Base-by-base conservation (phyloP, 2,888 invertebrate species). In the Amitus sp. region DNA sequence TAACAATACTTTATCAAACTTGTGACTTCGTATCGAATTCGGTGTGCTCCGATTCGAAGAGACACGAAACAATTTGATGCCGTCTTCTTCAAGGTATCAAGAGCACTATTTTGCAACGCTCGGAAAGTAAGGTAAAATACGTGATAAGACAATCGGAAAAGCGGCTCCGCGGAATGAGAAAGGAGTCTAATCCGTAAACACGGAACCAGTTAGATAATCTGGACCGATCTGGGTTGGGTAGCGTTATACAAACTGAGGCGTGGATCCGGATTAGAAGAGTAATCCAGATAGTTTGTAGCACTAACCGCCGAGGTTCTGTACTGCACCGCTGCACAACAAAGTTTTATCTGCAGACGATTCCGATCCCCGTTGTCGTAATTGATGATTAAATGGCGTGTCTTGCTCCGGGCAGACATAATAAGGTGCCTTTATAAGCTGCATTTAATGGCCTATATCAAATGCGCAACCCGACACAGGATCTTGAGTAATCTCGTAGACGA, bases 251-350 rank as follows among this genome's bases (percentile, higher is more conserved):
- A 54, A 54, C 54, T 48, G 55, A 55, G 48, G 55, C 43, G 48
- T 55, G 48, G 17, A 37, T 55, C 37, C 48, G 48, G 48, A 55
- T 48, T 48, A 48, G 43, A 42, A 15, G 23, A 19, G 13, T 55
- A 55, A 55, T 48, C 55, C 55, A 28, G 55, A 43, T 55, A 55
- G 55, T 55, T 55, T 55, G 48, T 55, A 55, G 55, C 55, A 48
- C 48, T 48, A 55, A 55, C 55, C 55, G 20, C 55, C 19, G n/a
- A n/a, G n/a, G 48, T 48, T 28, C 40, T 43, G 43, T 48, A 55
- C 55, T 55, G 48, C 47, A 55, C 55, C 48, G 48, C 47, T 55
- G 55, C 43, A 43, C 33, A 55, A 48, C 55, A 55, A 55, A 55
- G 55, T 55, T 55, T 55, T 55, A 55, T 55, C 55, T 55, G 47